These are phyloP conservation scores for Zenarchopterus dispar DNA, from an alignment of 2,797 vertebrate species.

Conservation along the genomic window DNA sequence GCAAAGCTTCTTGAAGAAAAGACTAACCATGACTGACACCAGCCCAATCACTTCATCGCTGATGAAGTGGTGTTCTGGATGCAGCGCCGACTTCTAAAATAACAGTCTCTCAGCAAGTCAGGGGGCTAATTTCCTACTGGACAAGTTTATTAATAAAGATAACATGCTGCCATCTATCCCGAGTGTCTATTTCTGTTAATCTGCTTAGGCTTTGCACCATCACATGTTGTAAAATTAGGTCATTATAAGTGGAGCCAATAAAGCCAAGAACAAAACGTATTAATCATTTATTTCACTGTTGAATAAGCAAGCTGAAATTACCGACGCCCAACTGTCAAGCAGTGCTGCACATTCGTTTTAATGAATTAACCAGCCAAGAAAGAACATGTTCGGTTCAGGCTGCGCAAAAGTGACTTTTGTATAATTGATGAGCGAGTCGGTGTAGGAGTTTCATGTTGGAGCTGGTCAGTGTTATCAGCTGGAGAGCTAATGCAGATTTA, in stretches of 20 bases:
- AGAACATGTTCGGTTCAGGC: constrained; percentile 59
- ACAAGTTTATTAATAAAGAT: constrained; percentile 7
- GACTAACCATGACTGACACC: constrained; percentile 58
- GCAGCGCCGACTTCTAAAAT: constrained; percentile 16
- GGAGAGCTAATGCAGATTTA: constrained; percentile 33
- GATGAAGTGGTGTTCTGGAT: constrained; percentile 44
- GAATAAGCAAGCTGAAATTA: constrained; percentile 65
- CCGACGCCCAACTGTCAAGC: constrained; percentile 41
- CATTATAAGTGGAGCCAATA: constrained; percentile 25
- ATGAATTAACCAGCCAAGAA: constrained; percentile 63
- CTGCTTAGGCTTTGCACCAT: constrained; percentile 2
- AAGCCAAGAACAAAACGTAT: constrained; percentile 41
- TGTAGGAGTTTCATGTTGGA: constrained; percentile 45
- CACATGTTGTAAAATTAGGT: constrained; percentile 37
- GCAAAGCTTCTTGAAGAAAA: constrained; percentile 28
- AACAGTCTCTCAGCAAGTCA: constrained; percentile 5
- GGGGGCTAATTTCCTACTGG: background rate
- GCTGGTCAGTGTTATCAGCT: constrained; percentile 41
- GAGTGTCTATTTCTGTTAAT: constrained; percentile 6
- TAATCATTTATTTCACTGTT: constrained; percentile 56
- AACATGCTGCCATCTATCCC: constrained; percentile 2
- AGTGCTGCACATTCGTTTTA: constrained; percentile 46
- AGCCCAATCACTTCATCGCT: constrained; percentile 52
- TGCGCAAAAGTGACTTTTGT: constrained; percentile 63
- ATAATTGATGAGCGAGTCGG: constrained; percentile 69